These are phyloP conservation scores for Papilio xuthus DNA, from an alignment of 1,140 invertebrate species.

Conservation along the genomic window DNA sequence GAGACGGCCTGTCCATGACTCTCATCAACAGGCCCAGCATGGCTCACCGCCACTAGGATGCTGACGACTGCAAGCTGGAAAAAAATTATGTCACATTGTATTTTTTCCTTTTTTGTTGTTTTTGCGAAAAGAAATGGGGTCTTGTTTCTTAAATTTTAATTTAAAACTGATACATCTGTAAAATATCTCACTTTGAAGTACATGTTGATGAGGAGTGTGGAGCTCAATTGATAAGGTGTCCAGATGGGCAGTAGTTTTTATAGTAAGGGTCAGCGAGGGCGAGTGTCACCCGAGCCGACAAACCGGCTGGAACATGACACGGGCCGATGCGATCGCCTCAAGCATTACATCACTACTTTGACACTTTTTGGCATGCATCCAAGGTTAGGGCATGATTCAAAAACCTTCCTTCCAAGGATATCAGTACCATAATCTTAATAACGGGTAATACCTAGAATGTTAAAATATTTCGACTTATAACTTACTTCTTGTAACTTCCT, in stretches of 20 bases:
- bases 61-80: slow-evolving; percentile 63
- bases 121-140: not conserved
- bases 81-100: slow-evolving; percentile 4
- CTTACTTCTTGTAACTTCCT: not conserved
- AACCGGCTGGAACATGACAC: slow-evolving; percentile 74
- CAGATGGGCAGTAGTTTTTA: slow-evolving; percentile 70
- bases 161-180: slow-evolving; percentile 16
- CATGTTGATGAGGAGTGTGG: slow-evolving; percentile 70
- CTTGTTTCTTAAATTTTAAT: not conserved
- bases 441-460: not conserved
- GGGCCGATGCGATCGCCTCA: slow-evolving; percentile 63
- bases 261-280: slow-evolving; percentile 57
- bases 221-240: slow-evolving; percentile 67
- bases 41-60: slow-evolving; percentile 60
- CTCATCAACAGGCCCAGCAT: slow-evolving; percentile 59
- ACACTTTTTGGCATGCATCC: slow-evolving; percentile 60
- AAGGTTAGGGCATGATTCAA: slow-evolving; percentile 59
- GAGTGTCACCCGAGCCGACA: slow-evolving; percentile 60
- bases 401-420: slow-evolving; percentile 46
- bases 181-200: slow-evolving; percentile 70
- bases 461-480: not conserved
- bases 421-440: not conserved
- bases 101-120: not conserved
- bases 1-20: slow-evolving; percentile 66
- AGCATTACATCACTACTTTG: slow-evolving; percentile 64